Evolutionary conservation across 2,888 invertebrate genomes (phyloP), one percentile per base, ranked within the genome.

Genomic region (Polyommatus icarus): DNA sequence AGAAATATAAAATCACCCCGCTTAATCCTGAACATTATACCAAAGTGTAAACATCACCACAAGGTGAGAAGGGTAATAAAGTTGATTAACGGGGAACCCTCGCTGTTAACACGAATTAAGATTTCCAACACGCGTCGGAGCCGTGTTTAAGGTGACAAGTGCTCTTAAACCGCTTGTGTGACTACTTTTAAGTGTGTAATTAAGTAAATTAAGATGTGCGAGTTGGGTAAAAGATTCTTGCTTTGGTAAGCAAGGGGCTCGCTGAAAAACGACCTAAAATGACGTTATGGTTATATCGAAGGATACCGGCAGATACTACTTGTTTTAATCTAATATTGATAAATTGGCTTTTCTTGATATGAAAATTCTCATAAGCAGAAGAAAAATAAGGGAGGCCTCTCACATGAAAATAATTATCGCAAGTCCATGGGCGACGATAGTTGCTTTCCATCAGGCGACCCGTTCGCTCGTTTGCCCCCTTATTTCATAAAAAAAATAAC

Each of bases 121-220:
- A 85, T 86, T 86, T 84, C 85, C 82, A 82, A 88, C 90, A 89
- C 88, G 88, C 87, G 89, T 88, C 83, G 81, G 81, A 72, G 79
- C 73, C 77, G 81, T 82, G 84, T 87, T 89, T 87, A 89, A 86
- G 85, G 84, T 83, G 83, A 80, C 79, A 83, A 82, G 71, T 77
- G 75, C 72, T 24, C 77, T 77, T 29, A 15, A 54, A 54, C 72
- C 32, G 32, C 71, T 72, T n/a, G 36, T 72, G 10, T 5, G 40
- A 50, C 15, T 24, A 54, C 24, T 75, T 75, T 75, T 54, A 54
- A 24, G 75, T 29, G 61, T 5, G 24, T 73, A 73, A 50, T 54
- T 72, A 72, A 71, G 32, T 29, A 20, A 71, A 71, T 71, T 32
- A 24, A 54, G 54, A 54, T 54, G 54, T 54, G 54, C 54, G 54